A percentile compares a stretch with the other conserved stretches of the same genome.
Conservation (phyloP, 2,888 invertebrate genomes). For the Agrypnus murinus region DNA sequence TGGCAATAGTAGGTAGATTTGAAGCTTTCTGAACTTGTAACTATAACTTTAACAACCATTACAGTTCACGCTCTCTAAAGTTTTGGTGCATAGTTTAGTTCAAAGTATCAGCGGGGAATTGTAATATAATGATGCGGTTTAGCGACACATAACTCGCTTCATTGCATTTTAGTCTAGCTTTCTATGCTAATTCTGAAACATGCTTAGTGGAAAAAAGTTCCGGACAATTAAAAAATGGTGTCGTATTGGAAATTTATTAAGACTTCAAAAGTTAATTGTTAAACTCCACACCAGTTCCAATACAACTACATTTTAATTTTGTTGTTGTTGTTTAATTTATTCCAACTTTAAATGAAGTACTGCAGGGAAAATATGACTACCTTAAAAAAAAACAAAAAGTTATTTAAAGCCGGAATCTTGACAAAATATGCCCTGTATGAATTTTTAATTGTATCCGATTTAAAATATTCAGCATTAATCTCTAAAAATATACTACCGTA, state of each 20-base stretch:
- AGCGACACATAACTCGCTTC: slow-evolving; percentile 9
- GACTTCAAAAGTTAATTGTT: neutral
- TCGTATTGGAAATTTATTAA: neutral
- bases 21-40: slow-evolving; percentile 3
- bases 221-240: neutral
- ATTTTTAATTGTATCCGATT: no score
- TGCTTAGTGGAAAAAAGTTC: no score
- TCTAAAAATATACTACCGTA: no score
- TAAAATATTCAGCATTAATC: no score
- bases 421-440: no score
- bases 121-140: slow-evolving; percentile 24
- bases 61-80: slow-evolving; percentile 7
- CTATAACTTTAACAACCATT: slow-evolving; percentile 13
- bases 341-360: no score
- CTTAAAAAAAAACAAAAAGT: neutral
- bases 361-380: neutral
- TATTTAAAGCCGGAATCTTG: no score
- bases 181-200: no score
- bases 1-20: neutral
- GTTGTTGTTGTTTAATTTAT: no score
- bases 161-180: neutral
- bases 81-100: slow-evolving; percentile 14
- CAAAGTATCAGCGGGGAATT: neutral
- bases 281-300: neutral
- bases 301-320: no score